Evolutionary conservation across 2,113 vertebrate species (phyloP).

Genomic region (Zonotrichia leucophrys): DNA sequence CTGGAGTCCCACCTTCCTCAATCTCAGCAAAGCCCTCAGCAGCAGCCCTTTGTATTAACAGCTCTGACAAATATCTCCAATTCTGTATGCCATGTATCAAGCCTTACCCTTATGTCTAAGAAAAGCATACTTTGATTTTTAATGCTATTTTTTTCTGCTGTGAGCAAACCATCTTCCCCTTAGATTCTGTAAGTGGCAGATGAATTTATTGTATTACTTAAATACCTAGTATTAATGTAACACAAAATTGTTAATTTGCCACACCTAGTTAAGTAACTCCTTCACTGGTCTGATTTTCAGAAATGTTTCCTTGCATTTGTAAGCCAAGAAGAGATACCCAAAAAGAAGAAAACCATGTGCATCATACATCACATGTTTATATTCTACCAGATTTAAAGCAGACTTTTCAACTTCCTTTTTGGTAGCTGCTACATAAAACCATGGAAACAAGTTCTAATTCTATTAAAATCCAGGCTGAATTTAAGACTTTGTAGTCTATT

Average conservation of each 20-base stretch:
- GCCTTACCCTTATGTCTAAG: neutral
- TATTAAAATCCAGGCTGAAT: neutral
- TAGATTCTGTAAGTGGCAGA: neutral
- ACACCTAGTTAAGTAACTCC: neutral
- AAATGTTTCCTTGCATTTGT: neutral
- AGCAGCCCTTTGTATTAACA: neutral
- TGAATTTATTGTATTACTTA: neutral
- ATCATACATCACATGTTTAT: fast-evolving
- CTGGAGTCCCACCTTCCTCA: neutral
- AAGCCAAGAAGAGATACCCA: neutral
- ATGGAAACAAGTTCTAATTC: neutral
- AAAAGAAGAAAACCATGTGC: neutral
- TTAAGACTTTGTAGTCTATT: neutral
- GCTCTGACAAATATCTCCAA: neutral
- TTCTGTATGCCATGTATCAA: neutral
- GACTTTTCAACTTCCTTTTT: neutral
- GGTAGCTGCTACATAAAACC: neutral
- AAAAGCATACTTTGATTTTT: neutral
- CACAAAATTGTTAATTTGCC: neutral
- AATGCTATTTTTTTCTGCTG: neutral
- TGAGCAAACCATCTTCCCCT: neutral
- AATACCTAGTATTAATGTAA: neutral
- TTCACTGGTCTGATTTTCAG: neutral
- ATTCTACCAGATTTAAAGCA: neutral
- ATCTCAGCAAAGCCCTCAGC: neutral